Conservation (phyloP, 2,888 invertebrate genomes). For the Vannuccia rotundouncinata region DNA sequence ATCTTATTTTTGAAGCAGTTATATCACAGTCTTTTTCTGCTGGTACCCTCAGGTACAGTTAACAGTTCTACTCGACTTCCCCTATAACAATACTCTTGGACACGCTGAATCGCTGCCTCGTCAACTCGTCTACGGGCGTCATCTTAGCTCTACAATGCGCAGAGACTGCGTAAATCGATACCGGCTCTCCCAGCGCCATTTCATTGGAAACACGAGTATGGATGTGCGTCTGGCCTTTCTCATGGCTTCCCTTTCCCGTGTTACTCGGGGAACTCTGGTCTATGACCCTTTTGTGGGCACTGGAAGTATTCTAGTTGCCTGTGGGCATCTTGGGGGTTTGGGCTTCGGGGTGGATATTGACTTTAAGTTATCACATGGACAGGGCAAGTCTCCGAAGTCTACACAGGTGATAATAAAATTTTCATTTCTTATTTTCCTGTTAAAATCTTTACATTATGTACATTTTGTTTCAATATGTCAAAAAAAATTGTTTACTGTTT, state of each 20-base stretch:
- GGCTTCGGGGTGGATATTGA: conserved; percentile 69
- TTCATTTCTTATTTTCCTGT: no score
- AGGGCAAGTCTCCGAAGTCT: conserved; percentile 37
- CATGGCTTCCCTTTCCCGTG: conserved; percentile 83
- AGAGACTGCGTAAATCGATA: background rate
- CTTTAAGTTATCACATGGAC: conserved; percentile 32
- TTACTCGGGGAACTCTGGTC: conserved; percentile 66
- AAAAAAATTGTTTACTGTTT: no score
- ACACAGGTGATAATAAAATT: no score
- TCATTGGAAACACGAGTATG: conserved; percentile 61
- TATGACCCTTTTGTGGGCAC: conserved; percentile 83
- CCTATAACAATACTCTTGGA: conserved; percentile 14
- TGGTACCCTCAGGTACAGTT: background rate
- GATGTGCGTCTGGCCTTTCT: conserved; percentile 81
- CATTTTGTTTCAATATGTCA: no score
- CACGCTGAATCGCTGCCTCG: background rate
- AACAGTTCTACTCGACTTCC: background rate
- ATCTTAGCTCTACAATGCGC: background rate
- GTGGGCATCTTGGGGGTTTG: conserved; percentile 75
- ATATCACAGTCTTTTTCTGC: background rate
- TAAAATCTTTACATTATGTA: no score
- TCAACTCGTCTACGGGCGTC: background rate
- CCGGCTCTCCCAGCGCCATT: conserved; percentile 34
- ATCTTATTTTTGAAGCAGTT: background rate
- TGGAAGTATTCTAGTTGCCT: conserved; percentile 45